Percentiles rank a stretch among this genome's conserved stretches.
Evolutionary conservation across 2,888 invertebrate species (phyloP).

Genomic region (Oxycera nigricornis): DNA sequence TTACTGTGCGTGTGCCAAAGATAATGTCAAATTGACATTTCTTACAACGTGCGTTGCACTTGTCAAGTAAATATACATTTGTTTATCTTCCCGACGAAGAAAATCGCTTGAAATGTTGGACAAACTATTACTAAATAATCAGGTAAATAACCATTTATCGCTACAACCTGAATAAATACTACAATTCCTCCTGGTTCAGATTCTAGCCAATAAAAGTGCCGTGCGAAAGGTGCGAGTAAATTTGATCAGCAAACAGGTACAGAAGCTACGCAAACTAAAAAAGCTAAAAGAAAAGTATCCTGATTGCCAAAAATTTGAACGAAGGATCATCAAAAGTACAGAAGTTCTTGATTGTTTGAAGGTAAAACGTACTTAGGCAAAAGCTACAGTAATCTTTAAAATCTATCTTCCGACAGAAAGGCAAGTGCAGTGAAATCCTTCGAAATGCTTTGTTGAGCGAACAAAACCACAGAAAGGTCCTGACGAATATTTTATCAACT

Average conservation of each 20-base stretch:
- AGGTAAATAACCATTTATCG: slow-evolving; percentile 50
- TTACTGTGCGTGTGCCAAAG: too few relatives aligned
- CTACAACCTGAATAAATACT: slow-evolving; percentile 1
- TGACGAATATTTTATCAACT: slow-evolving; percentile 55
- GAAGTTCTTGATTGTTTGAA: slow-evolving; percentile 54
- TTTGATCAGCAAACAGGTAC: slow-evolving; percentile 56
- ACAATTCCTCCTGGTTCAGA: slow-evolving; percentile 48
- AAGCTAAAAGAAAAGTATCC: slow-evolving; percentile 52
- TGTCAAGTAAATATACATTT: too few relatives aligned
- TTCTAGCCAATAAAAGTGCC: slow-evolving; percentile 56
- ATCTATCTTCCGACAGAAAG: slow-evolving; percentile 49
- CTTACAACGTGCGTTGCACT: too few relatives aligned
- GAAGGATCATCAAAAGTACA: slow-evolving; percentile 52
- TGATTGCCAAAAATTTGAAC: slow-evolving; percentile 52
- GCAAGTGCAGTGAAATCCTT: slow-evolving; percentile 54
- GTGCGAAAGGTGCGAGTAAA: slow-evolving; percentile 55
- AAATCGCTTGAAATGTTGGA: slow-evolving; percentile 53
- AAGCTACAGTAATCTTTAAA: neutral
- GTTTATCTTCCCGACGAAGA: neutral
- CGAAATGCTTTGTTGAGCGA: slow-evolving; percentile 52
- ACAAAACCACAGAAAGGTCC: slow-evolving; percentile 51
- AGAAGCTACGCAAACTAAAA: slow-evolving; percentile 57
- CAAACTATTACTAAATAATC: slow-evolving; percentile 58
- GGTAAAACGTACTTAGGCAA: slow-evolving; percentile 41
- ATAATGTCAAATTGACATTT: too few relatives aligned